Base-by-base conservation (phyloP, 2,113 vertebrate genomes). In the Vimba vimba region DNA sequence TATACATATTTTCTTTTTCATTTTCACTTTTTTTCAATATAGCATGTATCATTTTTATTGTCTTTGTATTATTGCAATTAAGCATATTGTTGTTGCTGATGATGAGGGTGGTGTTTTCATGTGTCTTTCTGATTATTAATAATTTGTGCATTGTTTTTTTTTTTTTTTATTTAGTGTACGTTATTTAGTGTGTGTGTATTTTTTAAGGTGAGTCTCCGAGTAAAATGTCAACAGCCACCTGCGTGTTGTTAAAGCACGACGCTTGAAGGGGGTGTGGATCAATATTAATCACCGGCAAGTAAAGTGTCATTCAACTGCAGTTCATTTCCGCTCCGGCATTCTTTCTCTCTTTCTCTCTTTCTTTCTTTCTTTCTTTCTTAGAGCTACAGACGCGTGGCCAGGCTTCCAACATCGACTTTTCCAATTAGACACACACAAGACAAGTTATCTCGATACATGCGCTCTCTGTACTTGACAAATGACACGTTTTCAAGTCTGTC, bases 181-280 rank as follows among this genome's bases (percentile, higher is more conserved):
- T 55, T 89, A 50, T 85, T 69, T 60, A 47, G 52, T 12, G 75
- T 76, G 13, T 50, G 33, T 71, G 27, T 77, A 59, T 73, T 64
- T 78, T 82, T 19, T 21, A 85, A 88, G 82, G 79, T 83, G 78
- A 89, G 77, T 47, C 86, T 90, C 79, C 86, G 84, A 86, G 83
- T 84, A 60, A 84, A 89, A 89, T 84, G 87, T 88, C 86, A 92
- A 91, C 89, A 92, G 87, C 50, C 89, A 88, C 90, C 92, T 91
- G 87, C 85, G 84, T 83, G 89, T 84, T 83, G 88, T 90, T 91
- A 91, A 86, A 86, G 82, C 78, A 79, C 36, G 68, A 36, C 64
- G 57, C 43, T 36, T 60, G 74, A 85, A 66, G 76, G 86, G 88
- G 78, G 79, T 79, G 71, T 57, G 60, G 89, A 87, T 87, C 86